These are phyloP conservation scores for Luperina nickerlii DNA, from an alignment of 2,888 invertebrate genomes.

Conservation along the genomic window DNA sequence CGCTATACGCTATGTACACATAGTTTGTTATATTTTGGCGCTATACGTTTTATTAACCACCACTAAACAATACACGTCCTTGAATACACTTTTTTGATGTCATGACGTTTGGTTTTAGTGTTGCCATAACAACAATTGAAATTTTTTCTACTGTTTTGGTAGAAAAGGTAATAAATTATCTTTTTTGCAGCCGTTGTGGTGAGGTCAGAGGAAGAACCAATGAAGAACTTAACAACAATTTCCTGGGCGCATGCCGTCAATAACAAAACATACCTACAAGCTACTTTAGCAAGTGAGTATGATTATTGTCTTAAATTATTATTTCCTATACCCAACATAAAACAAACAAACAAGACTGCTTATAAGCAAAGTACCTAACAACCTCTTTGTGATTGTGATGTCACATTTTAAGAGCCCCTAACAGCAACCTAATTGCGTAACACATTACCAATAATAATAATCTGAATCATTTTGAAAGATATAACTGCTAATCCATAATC, in stretches of 20 bases:
- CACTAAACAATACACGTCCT: slow-evolving; percentile 21
- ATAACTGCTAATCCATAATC: too few relatives aligned
- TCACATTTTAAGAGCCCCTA: background rate
- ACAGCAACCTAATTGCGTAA: too few relatives aligned
- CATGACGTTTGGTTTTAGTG: slow-evolving; percentile 35
- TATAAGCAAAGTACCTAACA: background rate
- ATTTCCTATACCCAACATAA: background rate
- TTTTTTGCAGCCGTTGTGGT: slow-evolving; percentile 78
- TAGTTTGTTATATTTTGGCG: too few relatives aligned
- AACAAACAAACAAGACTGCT: background rate
- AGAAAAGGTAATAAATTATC: slow-evolving; percentile 28
- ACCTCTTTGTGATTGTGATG: background rate
- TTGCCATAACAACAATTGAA: slow-evolving; percentile 38
- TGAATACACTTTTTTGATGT: slow-evolving; percentile 8
- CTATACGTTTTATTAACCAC: too few relatives aligned
- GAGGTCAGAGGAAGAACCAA: slow-evolving; percentile 82
- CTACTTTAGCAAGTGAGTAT: slow-evolving; percentile 91
- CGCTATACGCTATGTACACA: too few relatives aligned
- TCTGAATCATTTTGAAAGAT: too few relatives aligned
- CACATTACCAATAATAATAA: too few relatives aligned
- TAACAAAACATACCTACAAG: slow-evolving; percentile 91
- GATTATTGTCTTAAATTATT: background rate
- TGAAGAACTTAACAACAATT: slow-evolving; percentile 92
- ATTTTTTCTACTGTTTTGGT: slow-evolving; percentile 27
- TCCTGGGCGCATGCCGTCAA: slow-evolving; percentile 97